Evolutionary conservation across 2,113 vertebrate genomes (phyloP), one percentile per base, ranked within the genome.

Genomic region (Melanostigma gelatinosum): DNA sequence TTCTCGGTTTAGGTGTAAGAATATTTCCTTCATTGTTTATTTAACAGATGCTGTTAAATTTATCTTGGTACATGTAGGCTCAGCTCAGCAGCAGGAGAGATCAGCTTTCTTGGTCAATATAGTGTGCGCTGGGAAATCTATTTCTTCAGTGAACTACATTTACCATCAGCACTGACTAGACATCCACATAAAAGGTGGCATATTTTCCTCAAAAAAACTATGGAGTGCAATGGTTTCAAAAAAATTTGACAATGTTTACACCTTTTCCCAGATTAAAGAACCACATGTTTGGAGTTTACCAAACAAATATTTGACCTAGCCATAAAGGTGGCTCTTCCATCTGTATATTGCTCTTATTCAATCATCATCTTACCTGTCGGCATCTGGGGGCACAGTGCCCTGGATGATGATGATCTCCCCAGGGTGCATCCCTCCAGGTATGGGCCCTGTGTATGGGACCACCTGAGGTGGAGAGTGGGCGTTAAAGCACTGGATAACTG

Each of bases 361-460:
- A 34, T 42, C 11, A 18, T 4, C 42, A 18, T 18, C 40, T 83
- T 20, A 98, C 98, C 97, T 97, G 91, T 99, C 97, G 3, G 96
- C 93, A 79, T 97, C 94, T 57, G 93, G 87, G 57, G 92, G 96
- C 78, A 99, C 94, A 6, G 90, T 91, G 16, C 97, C 98, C 73
- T 95, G 95, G 54, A 99, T 93, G 52, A 97, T 93, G 79, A 99
- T 92, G 90, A 96, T 93, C 75, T 96, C 94, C 77, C 97, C 97
- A 20, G 96, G 95, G 83, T 93, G 93, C 91, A 99, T 83, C 42
- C 95, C 96, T 86, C 94, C 96, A 63, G 95, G 88, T 88, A 99
- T 96, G 67, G 95, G 95, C 70, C 96, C 96, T 29, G 95, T 95
- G 88, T 96, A 98, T 0, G 98, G 98, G 87, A 97, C 91, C 68